These are phyloP conservation scores for Temnopleurus reevesii DNA, from an alignment of 53 echinoderm and acorn worm species.

Conservation along the genomic window DNA sequence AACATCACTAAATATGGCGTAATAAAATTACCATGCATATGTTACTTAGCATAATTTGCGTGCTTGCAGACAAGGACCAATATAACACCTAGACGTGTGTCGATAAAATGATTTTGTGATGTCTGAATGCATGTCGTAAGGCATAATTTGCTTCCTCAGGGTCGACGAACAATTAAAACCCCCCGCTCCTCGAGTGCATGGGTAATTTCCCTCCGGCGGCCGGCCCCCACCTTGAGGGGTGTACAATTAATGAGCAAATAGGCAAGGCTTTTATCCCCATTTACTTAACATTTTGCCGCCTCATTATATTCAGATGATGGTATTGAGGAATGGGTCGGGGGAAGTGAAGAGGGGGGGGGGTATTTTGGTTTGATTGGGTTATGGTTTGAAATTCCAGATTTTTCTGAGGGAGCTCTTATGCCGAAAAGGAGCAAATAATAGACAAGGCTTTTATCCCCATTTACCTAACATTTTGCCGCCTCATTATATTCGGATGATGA, in stretches of 20 bases:
- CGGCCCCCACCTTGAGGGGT: not conserved
- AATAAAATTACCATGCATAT: too few species aligned
- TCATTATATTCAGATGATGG: not conserved
- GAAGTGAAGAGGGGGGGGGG: too few species aligned
- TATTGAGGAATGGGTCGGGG: too few species aligned
- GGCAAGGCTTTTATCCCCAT: constrained; percentile 22
- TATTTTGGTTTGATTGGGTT: too few species aligned
- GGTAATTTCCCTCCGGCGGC: not conserved
- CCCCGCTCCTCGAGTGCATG: constrained; percentile 1
- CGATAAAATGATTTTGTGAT: too few species aligned
- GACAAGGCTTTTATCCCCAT: constrained; percentile 26
- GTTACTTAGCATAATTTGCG: too few species aligned
- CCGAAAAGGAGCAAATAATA: too few species aligned
- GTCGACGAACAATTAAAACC: constrained; percentile 24
- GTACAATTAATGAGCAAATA: constrained; percentile 31
- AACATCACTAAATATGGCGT: too few species aligned
- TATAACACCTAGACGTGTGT: too few species aligned
- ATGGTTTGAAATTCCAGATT: too few species aligned
- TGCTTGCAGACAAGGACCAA: too few species aligned
- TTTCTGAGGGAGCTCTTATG: too few species aligned
- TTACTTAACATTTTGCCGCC: constrained; percentile 20
- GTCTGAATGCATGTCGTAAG: not conserved
- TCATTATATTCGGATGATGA: not conserved
- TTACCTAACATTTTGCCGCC: constrained; percentile 17
- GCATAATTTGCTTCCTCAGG: not conserved